Conservation (phyloP, 2,113 vertebrate species). For the Macroglossus sobrinus region DNA sequence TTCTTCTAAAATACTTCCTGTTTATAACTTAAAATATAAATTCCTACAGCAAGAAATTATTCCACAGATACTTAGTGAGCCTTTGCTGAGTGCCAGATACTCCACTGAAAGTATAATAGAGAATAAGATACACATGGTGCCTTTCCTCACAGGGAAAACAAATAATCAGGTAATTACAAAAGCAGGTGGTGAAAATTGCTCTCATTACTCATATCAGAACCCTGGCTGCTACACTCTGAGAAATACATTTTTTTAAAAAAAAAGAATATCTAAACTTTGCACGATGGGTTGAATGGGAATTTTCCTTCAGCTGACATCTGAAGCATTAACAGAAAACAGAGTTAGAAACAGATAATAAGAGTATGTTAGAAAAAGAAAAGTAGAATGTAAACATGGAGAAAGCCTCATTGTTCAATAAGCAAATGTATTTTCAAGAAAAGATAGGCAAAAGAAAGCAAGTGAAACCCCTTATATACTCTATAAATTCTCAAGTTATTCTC, state of each 20-base stretch:
- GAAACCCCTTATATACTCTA: not conserved
- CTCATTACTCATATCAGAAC: not conserved
- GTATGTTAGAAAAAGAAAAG: not conserved
- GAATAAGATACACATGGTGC: not conserved
- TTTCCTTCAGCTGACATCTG: not conserved
- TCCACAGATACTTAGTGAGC: not conserved
- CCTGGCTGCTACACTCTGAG: not conserved
- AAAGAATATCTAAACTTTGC: not conserved
- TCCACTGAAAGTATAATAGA: not conserved
- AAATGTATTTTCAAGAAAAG: not conserved
- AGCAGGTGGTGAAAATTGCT: not conserved
- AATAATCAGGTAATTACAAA: not conserved
- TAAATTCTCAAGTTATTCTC: not conserved
- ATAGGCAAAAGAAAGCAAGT: not conserved
- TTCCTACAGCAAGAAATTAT: not conserved
- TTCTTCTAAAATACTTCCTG: not conserved
- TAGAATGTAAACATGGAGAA: not conserved
- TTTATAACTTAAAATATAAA: not conserved
- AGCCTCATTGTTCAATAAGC: not conserved
- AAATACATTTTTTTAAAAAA: not conserved
- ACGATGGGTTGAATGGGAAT: not conserved
- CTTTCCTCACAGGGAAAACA: not conserved
- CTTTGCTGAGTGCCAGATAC: not conserved
- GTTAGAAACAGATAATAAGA: not conserved
- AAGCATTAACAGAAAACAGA: not conserved